Conservation (phyloP, 2,888 invertebrate genomes). For the Protonemura montana region DNA sequence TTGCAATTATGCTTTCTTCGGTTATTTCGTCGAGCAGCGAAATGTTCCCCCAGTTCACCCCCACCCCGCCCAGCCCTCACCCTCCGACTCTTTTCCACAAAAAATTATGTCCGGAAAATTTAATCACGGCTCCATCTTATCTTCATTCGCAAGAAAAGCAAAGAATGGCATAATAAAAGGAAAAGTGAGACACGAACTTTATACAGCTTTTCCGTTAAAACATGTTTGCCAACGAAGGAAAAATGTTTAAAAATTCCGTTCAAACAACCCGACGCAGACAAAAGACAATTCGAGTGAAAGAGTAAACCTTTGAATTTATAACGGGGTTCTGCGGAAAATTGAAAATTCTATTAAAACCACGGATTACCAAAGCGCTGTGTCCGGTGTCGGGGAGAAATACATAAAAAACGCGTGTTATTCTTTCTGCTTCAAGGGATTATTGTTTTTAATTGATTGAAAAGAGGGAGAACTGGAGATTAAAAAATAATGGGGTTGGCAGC, state of each 20-base stretch:
- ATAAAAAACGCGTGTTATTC: conserved; percentile 12
- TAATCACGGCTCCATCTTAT: conserved; percentile 49
- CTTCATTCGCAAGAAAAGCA: conserved; percentile 43
- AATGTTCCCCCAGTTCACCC: conserved; percentile 52
- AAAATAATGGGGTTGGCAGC: not conserved
- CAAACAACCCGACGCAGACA: conserved; percentile 1
- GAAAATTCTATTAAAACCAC: conserved; percentile 16
- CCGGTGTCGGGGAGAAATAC: not conserved
- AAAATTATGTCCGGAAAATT: conserved; percentile 49
- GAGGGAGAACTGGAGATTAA: conserved; percentile 12
- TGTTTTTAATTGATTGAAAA: conserved; percentile 12
- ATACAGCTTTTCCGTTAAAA: conserved; percentile 28
- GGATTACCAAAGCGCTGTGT: conserved; percentile 14
- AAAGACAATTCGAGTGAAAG: conserved; percentile 14
- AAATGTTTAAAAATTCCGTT: not conserved
- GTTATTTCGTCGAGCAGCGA: conserved; percentile 54
- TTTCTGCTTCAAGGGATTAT: not conserved
- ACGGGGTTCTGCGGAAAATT: conserved; percentile 1
- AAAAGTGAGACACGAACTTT: conserved; percentile 22
- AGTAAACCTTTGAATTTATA: not conserved
- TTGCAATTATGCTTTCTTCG: conserved; percentile 59
- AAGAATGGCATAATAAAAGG: conserved; percentile 42
- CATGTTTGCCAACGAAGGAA: not conserved
- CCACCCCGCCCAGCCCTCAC: conserved; percentile 30
- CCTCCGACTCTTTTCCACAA: conserved; percentile 43